Evolutionary conservation across 2,888 invertebrate genomes (phyloP).

Genomic region (Lumbricus terrestris): DNA sequence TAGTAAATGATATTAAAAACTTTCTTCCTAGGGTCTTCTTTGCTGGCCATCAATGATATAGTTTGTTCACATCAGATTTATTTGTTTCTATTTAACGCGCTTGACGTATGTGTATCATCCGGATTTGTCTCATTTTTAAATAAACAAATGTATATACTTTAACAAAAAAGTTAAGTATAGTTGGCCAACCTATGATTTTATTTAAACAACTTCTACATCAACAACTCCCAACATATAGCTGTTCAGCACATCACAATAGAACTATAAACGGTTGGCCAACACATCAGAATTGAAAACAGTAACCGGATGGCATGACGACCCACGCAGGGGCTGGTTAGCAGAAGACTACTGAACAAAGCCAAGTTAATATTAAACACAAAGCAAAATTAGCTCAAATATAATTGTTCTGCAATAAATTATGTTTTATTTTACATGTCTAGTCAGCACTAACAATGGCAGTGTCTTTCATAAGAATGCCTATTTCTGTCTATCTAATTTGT

Average conservation of each 20-base stretch:
- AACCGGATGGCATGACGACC: not conserved
- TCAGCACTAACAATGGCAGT: not conserved
- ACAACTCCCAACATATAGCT: not conserved
- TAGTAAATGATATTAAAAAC: no score
- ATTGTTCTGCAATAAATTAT: constrained; percentile 3
- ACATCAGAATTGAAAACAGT: not conserved
- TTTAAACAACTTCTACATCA: not conserved
- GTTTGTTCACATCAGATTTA: no score
- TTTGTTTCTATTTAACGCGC: no score
- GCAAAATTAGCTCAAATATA: not conserved
- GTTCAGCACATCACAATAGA: not conserved
- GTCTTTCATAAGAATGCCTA: not conserved
- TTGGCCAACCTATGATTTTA: not conserved
- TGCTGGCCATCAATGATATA: no score
- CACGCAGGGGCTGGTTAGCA: not conserved
- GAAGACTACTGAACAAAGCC: not conserved
- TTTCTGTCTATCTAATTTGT: not conserved
- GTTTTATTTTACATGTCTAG: not conserved
- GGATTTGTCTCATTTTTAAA: no score
- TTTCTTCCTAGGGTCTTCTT: no score
- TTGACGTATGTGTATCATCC: no score
- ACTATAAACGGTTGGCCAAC: not conserved
- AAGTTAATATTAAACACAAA: not conserved
- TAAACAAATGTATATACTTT: no score
- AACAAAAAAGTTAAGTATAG: no score